These are phyloP conservation scores for Drosophila sulfurigaster DNA, from an alignment of 1,140 invertebrate genomes.

Conservation along the genomic window DNA sequence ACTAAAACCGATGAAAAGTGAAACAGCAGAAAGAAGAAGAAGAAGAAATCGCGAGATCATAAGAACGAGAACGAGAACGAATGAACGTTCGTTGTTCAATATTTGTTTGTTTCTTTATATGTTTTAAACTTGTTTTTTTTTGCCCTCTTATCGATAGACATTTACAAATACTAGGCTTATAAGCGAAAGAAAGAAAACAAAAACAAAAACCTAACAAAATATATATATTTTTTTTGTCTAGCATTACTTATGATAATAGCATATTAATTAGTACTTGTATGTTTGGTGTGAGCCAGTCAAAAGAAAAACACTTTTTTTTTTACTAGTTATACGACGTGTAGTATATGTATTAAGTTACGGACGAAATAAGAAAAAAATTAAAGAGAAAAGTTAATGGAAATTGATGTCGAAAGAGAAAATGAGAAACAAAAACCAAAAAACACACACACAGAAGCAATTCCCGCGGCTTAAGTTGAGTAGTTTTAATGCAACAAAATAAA, in stretches of 20 bases:
- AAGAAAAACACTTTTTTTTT: slow-evolving; percentile 64
- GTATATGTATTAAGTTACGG: slow-evolving; percentile 59
- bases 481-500: slow-evolving; percentile 55
- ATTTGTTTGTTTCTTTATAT: slow-evolving; percentile 31
- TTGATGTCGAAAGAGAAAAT: slow-evolving; percentile 10
- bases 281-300: slow-evolving; percentile 56
- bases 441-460: slow-evolving; percentile 28
- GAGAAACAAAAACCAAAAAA: neutral
- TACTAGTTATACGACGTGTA: slow-evolving; percentile 71
- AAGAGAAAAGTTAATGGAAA: slow-evolving; percentile 2
- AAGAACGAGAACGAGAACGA: neutral
- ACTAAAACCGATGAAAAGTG: neutral
- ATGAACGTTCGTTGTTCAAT: slow-evolving; percentile 27
- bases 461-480: slow-evolving; percentile 74
- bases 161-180: slow-evolving; percentile 75
- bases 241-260: slow-evolving; percentile 46
- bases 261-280: slow-evolving; percentile 35
- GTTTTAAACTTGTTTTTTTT: slow-evolving; percentile 15
- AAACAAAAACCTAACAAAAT: slow-evolving; percentile 5
- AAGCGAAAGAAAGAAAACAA: slow-evolving; percentile 54
- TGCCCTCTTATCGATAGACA: slow-evolving; percentile 67
- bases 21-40: neutral
- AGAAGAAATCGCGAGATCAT: neutral
- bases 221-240: slow-evolving; percentile 49
- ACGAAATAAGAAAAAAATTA: slow-evolving; percentile 11